These are phyloP conservation scores for Cyphomyrus plagiostoma DNA, from an alignment of 2,113 vertebrate genomes.

Conservation along the genomic window DNA sequence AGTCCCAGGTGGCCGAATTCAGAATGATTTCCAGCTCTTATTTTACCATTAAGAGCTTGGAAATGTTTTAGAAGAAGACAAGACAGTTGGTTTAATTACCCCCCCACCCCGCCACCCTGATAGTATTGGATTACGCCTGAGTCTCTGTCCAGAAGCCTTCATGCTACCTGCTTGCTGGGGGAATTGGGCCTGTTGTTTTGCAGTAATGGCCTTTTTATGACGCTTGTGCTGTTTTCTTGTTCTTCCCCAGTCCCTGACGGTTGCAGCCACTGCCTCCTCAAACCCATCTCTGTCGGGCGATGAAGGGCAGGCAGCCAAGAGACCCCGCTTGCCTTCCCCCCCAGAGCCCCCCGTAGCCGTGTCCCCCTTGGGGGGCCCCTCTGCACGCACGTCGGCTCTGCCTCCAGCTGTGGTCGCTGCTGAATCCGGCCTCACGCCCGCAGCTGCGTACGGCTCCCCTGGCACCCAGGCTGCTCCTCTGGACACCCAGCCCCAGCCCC, in stretches of 20 bases:
- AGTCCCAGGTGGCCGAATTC: background rate
- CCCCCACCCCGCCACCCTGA: background rate
- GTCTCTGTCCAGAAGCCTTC: background rate
- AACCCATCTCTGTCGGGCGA: constrained; percentile 61
- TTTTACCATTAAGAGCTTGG: background rate
- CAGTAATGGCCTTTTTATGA: background rate
- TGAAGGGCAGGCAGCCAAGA: constrained; percentile 75
- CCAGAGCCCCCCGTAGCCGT: constrained; percentile 4
- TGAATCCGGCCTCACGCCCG: background rate
- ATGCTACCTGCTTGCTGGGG: background rate
- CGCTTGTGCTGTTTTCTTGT: background rate
- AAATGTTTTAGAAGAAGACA: background rate
- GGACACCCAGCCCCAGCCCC: constrained; percentile 23
- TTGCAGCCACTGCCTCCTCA: constrained; percentile 67
- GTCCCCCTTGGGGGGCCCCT: constrained; percentile 22
- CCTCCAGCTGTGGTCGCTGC: constrained; percentile 28
- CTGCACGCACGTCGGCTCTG: background rate
- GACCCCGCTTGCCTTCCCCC: constrained; percentile 63
- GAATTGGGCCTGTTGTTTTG: background rate
- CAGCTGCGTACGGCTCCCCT: background rate
- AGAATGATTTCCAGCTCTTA: background rate
- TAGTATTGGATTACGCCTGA: background rate
- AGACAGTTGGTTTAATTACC: background rate
- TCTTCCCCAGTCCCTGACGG: constrained; percentile 22
- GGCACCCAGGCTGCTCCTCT: background rate